phyloP scores from a whole-genome alignment of 2,888 invertebrate genomes.

The Rhopalosiphum nymphaeae region DNA sequence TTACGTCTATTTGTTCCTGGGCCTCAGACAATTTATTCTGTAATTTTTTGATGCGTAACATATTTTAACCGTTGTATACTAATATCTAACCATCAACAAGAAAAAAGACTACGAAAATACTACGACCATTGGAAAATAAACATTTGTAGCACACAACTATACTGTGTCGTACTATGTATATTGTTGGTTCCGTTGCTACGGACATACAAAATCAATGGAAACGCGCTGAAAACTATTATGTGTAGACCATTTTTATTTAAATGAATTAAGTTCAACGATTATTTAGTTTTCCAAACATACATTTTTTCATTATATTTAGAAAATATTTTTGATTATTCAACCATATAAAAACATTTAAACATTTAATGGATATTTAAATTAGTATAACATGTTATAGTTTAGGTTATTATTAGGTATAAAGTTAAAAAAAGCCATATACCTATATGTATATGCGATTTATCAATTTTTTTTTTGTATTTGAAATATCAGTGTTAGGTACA shows the following conservation, averaged over 20 bases:
- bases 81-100: background rate
- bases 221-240: background rate
- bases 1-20: background rate
- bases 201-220: constrained; percentile 7
- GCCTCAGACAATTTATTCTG: constrained; percentile 55
- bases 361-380: background rate
- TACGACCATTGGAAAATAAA: background rate
- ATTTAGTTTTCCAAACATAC: background rate
- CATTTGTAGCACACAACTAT: no score
- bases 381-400: background rate
- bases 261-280: background rate
- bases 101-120: no score
- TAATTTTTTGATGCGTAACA: constrained; percentile 52
- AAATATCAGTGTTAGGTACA: no score
- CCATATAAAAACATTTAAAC: background rate
- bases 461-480: no score
- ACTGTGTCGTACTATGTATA: background rate
- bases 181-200: constrained; percentile 31
- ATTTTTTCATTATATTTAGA: background rate
- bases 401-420: background rate
- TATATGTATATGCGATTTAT: no score
- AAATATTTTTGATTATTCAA: background rate
- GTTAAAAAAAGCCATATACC: background rate
- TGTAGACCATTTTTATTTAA: background rate
- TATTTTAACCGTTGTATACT: background rate